Evolutionary conservation across 2,888 invertebrate species (phyloP).

Genomic region (Pristionchus mayeri): DNA sequence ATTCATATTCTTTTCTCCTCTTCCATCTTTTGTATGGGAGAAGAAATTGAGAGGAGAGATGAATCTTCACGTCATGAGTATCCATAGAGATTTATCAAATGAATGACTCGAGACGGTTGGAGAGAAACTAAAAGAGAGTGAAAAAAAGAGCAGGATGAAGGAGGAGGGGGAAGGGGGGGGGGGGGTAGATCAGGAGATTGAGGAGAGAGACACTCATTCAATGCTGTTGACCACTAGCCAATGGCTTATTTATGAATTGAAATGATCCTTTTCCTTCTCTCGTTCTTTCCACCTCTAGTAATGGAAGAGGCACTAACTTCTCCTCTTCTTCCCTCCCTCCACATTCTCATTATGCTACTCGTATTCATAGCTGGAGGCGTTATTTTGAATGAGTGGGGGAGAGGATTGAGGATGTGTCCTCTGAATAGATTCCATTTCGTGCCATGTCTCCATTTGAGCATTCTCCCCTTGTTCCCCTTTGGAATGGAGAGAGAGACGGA

Average conservation of each 20-base stretch:
- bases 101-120: not conserved
- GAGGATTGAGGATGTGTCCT: conserved; percentile 4
- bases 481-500: conserved; percentile 2
- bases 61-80: conserved; percentile 8
- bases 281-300: conserved; percentile 30
- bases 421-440: conserved; percentile 21
- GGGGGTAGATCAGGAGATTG: conserved; percentile 4
- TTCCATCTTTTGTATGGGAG: conserved; percentile 29
- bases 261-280: conserved; percentile 38
- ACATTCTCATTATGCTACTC: conserved; percentile 16
- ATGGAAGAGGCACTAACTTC: conserved; percentile 35
- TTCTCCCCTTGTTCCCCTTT: conserved; percentile 13
- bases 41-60: conserved; percentile 25
- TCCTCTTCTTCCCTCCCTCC: not conserved
- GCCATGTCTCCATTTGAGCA: not conserved
- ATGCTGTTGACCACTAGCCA: conserved; percentile 45
- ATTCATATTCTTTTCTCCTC: conserved; percentile 3
- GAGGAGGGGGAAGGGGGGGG: not conserved
- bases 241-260: conserved; percentile 47
- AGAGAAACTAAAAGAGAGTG: too few relatives aligned
- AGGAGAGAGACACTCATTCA: conserved; percentile 30
- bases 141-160: not conserved
- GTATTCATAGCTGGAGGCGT: conserved; percentile 30
- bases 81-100: conserved; percentile 46
- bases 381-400: conserved; percentile 5